Percentiles rank a stretch among this genome's conserved stretches.
Conservation (phyloP, 1,140 invertebrate genomes). For the Drosophila ficusphila region DNA sequence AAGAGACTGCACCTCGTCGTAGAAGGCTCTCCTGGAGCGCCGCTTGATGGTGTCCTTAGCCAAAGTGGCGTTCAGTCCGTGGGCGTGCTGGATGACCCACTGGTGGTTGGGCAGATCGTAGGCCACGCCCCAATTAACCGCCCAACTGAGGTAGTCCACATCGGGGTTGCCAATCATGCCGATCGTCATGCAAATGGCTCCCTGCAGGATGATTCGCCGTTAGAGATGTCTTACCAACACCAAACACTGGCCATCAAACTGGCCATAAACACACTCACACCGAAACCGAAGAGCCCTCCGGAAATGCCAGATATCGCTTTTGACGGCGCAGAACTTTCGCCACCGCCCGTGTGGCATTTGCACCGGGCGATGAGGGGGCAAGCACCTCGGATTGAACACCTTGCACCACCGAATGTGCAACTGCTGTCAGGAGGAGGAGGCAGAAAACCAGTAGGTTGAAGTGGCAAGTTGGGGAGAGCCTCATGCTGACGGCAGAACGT, state of each 20-base stretch:
- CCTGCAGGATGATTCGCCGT: conserved; percentile 40
- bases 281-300: conserved; percentile 83
- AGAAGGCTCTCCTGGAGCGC: conserved; percentile 88
- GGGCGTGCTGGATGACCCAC: conserved; percentile 85
- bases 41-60: conserved; percentile 85
- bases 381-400: neutral
- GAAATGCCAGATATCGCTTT: conserved; percentile 83
- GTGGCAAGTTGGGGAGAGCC: conserved; percentile 3
- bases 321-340: conserved; percentile 62
- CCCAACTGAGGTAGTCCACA: conserved; percentile 77
- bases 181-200: conserved; percentile 76
- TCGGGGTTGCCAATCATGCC: conserved; percentile 81
- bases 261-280: conserved; percentile 58
- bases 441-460: neutral
- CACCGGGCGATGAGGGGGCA: neutral
- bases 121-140: conserved; percentile 89
- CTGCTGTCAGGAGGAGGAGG: conserved; percentile 12
- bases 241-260: too few species aligned
- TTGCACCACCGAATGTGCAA: neutral
- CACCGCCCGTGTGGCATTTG: conserved; percentile 36
- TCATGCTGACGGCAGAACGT: conserved; percentile 45
- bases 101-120: conserved; percentile 90
- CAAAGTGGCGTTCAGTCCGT: conserved; percentile 71
- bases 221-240: neutral
- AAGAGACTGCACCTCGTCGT: conserved; percentile 88